Base-by-base conservation (phyloP, 2,113 vertebrate species). In the Zootoca vivipara region DNA sequence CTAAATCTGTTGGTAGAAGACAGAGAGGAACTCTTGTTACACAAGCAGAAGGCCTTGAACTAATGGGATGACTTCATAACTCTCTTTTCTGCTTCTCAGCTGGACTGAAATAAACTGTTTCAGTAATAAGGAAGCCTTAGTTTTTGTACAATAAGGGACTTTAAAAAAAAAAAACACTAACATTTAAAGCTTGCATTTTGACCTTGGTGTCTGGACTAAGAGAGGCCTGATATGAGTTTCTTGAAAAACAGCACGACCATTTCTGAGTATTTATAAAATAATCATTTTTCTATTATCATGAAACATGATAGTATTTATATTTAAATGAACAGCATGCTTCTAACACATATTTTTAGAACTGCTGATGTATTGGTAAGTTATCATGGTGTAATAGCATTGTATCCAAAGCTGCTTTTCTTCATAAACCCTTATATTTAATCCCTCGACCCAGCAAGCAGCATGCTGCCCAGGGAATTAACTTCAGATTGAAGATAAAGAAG, bases 391-490 rank as follows among this genome's bases (percentile, higher is more conserved):
- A 97, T 96, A 95, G 95, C 95, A 96, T 96, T 97, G 96, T 93
- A 95, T 94, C 90, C 93, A 98, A 98, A 96, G 95, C 96, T 95
- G 91, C 97, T 98, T 98, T 98, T 96, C 96, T 97, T 96, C 94
- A 92, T 97, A 97, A 97, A 96, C 95, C 96, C 93, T 97, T 96
- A 93, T 89, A 92, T 96, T 96, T 97, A 98, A 98, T 98, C 96
- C 96, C 93, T 93, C 89, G 91, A 95, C 93, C 93, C 96, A 1
- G 96, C 96, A 95, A 97, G 95, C 94, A 96, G 95, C 95, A 95
- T 93, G 94, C 93, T 95, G 95, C 93, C 93, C 70, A 77, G 95
- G 95, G 97, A 97, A 97, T 97, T 97, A 97, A 97, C 96, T 97
- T 97, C 93, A 97, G 96, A 96, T 96, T 95, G 95, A 94, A 96